Conservation (phyloP, 2,113 vertebrate species). For the Notiomystis cincta region DNA sequence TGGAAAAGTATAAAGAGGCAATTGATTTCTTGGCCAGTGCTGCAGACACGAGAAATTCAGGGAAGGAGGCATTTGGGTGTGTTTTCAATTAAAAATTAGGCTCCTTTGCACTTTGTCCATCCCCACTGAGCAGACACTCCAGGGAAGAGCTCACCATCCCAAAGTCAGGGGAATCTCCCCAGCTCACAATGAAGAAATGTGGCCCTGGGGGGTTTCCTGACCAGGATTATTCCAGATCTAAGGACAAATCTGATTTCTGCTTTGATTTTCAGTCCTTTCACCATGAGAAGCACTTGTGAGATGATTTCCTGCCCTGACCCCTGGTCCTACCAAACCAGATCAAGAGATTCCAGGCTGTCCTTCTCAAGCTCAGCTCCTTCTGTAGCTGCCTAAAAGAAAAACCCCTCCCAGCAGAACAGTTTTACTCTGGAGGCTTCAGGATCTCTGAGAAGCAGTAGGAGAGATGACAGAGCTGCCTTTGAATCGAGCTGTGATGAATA, state of each 20-base stretch:
- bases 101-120: neutral
- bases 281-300: neutral
- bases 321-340: neutral
- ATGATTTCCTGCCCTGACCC: neutral
- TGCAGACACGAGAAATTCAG: neutral
- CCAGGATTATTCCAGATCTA: neutral
- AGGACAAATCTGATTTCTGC: neutral
- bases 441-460: neutral
- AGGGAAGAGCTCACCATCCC: neutral
- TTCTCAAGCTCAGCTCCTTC: neutral
- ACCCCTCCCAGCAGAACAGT: neutral
- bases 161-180: neutral
- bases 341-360: neutral
- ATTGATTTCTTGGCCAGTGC: neutral
- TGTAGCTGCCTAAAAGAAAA: neutral
- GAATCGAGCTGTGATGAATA: slow-evolving; percentile 13
- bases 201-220: neutral
- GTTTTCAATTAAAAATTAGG: neutral
- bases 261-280: neutral
- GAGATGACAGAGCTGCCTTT: neutral
- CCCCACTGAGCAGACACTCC: neutral
- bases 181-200: neutral
- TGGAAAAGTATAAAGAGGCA: neutral
- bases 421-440: neutral
- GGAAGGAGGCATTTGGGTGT: neutral